Evolutionary conservation across 2,888 invertebrate species (phyloP), one percentile per base, ranked within the genome.

Genomic region (Lochmaea capreae): DNA sequence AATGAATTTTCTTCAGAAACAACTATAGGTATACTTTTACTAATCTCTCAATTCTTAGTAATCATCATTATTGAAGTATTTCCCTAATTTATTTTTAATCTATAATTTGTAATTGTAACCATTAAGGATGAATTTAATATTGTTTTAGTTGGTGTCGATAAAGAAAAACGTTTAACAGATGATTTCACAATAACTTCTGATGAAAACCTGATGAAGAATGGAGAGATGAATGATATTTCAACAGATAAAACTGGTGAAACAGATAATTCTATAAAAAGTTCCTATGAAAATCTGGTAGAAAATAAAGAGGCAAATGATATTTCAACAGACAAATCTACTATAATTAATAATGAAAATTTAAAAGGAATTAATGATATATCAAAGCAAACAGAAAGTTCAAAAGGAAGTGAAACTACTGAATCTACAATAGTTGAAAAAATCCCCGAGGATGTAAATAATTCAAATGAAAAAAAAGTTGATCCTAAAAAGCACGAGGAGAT

Each of bases 1-100:
- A 76, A 78, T 16, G 73, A 77, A 11, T 75, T 71, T 46, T 69
- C 69, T 54, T 72, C 67, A 61, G 76, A 74, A 52, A 4, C 52
- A n/a, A 2, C 14, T 16, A 52, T 52, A n/a, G 52, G 52, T 52
- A 52, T 14, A 2, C 11, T 46, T 2, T n/a, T 6, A 52, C 3
- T 12, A 14, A 0, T 22, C 22, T 22, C 22, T 3, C 22, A 1
- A 22, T 52, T 16, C 16, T n/a, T 5, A 52, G n/a, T 6, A n/a
- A 5, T n/a, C 46, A 46, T 46, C 8, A 8, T 46, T 46, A 12
- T 46, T 43, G 43, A 43, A 43, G 2, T 43, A 0, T 11, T 46
- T 46, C 14, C 1, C 46, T 46, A 46, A 46, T 46, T 46, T 46
- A 46, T 46, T 46, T 46, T 46, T 14, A 46, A 46, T 12, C 2